These are phyloP conservation scores for Microcebus griseorufus DNA, from an alignment of 2,113 vertebrate genomes.

Conservation along the genomic window DNA sequence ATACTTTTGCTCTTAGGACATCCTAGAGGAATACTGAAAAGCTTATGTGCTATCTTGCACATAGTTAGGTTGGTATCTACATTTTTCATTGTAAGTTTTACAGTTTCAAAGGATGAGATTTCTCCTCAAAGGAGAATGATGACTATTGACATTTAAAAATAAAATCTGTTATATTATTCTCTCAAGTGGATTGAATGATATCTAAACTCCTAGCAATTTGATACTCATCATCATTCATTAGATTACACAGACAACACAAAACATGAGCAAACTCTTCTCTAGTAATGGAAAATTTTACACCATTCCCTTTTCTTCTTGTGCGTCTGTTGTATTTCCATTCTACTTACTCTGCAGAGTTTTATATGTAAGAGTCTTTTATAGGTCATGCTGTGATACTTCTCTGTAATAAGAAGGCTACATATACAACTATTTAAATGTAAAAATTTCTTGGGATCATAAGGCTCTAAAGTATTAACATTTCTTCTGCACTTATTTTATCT, in stretches of 20 bases:
- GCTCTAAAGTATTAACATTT: neutral
- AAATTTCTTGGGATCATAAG: neutral
- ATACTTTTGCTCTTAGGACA: neutral
- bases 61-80: neutral
- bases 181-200: neutral
- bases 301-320: neutral
- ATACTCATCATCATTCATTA: neutral
- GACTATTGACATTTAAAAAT: conserved; percentile 11
- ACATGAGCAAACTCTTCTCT: neutral
- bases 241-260: neutral
- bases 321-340: neutral
- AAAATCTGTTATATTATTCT: neutral
- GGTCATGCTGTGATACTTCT: neutral
- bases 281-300: neutral
- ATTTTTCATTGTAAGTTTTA: neutral
- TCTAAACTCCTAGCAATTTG: neutral
- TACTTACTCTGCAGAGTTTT: neutral
- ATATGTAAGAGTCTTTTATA: neutral
- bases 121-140: neutral
- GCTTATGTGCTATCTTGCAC: neutral
- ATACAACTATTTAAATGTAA: neutral
- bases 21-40: neutral
- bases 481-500: neutral
- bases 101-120: neutral
- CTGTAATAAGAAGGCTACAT: neutral